These are phyloP conservation scores for Nemopilema nomurai DNA, from an alignment of 30 jellyfish, hydroid and myxozoan genomes.

Conservation along the genomic window DNA sequence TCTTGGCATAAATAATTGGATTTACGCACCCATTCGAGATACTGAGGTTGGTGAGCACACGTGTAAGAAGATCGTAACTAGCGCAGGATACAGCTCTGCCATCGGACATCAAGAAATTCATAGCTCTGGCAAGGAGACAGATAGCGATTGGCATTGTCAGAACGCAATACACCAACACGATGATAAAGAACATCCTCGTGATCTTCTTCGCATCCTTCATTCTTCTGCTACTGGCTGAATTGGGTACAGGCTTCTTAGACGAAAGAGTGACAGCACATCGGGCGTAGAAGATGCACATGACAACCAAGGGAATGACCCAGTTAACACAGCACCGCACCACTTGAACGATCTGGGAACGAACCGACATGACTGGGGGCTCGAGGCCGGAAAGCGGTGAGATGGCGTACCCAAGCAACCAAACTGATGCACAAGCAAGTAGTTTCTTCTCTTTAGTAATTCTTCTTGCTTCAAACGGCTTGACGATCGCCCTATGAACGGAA, in stretches of 20 bases:
- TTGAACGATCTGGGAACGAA: not conserved
- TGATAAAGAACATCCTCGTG: not conserved
- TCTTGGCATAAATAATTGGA: not conserved
- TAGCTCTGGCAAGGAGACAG: not conserved
- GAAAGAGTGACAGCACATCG: not conserved
- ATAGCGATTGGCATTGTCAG: not conserved
- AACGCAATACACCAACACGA: not conserved
- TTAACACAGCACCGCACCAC: not conserved
- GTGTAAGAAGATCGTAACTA: not conserved
- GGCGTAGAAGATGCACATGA: not conserved
- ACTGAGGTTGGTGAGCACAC: not conserved
- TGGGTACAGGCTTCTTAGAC: not conserved
- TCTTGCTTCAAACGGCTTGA: not conserved
- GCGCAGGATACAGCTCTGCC: not conserved
- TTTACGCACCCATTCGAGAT: not conserved
- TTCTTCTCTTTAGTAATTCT: not conserved
- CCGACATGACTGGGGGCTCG: not conserved
- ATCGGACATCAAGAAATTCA: not conserved
- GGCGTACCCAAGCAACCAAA: not conserved
- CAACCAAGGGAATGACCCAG: not conserved
- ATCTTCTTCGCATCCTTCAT: not conserved
- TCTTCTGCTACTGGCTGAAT: not conserved
- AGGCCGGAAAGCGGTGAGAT: not conserved
- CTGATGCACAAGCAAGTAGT: not conserved
- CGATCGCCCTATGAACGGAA: not conserved